Evolutionary conservation across 2,797 vertebrate genomes (phyloP), one percentile per base, ranked within the genome.

Genomic region (Propithecus deckenii): DNA sequence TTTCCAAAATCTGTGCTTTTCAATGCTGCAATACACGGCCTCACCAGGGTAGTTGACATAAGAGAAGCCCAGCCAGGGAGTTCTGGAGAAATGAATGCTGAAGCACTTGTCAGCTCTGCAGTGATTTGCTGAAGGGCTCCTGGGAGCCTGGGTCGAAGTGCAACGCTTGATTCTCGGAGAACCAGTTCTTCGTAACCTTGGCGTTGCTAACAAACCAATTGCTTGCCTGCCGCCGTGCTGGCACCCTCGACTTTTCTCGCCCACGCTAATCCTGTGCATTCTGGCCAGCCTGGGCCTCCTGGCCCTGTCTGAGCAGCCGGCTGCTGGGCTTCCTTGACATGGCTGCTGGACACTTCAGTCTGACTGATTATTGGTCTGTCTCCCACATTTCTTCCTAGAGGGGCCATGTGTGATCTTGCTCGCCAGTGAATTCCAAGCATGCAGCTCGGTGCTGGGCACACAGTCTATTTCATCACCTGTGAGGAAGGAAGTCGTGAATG

Each of bases 321-420:
- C 28, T 28, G 4, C 22, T 4, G 0, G 15, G 71, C 28, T 15
- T 41, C 8, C 72, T 7, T 25, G 9, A 3, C 20, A 10, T 4
- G 43, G 67, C 38, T 25, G 59, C 30, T 35, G 65, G 6, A 7
- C 23, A 23, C 32, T 28, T 28, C 18, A 30, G 25, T 59, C 4
- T 55, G 38, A 25, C 65, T 46, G 46, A 57, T 35, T 18, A 4
- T 17, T 41, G 48, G 22, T 46, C 80, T 38, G 17, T 74, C 67
- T 89, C 15, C 30, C 14, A 3, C 14, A 13, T 55, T 80, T 78
- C 14, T 30, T 65, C 46, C 43, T n/a, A n/a, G 74, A 38, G 17
- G 50, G 48, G 23, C 50, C 43, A 0, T 0, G 48, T 23, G 17
- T 25, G n/a, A 7, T 22, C 23, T 61, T 22, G 9, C 52, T 93